A percentile compares a stretch with the other conserved stretches of the same genome.
phyloP scores from a whole-genome alignment of 2,797 vertebrate genomes.

The Galago senegalensis region DNA sequence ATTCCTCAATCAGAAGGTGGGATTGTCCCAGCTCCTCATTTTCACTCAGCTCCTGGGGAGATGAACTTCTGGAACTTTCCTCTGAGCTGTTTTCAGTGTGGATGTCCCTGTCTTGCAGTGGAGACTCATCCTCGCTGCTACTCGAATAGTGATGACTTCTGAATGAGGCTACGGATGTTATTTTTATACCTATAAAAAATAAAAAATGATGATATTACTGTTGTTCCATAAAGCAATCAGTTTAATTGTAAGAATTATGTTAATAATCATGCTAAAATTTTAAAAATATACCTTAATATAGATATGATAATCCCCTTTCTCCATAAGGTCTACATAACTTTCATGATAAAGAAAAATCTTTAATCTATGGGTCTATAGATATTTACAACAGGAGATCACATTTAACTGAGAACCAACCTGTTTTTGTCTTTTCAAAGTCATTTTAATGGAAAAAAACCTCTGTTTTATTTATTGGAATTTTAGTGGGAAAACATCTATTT shows the following conservation, averaged over 20 bases:
- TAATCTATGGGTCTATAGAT: background rate
- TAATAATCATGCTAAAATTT: background rate
- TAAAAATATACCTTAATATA: background rate
- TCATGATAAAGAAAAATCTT: background rate
- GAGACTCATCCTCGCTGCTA: constrained; percentile 87
- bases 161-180: constrained; percentile 85
- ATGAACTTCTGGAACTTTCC: background rate
- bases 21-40: constrained; percentile 40
- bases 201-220: constrained; percentile 65
- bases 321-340: background rate
- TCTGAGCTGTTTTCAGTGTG: background rate
- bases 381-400: background rate
- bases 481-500: constrained; percentile 2
- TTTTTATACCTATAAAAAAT: constrained; percentile 82
- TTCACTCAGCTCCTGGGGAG: constrained; percentile 5
- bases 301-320: background rate
- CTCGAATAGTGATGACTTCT: constrained; percentile 86
- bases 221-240: background rate
- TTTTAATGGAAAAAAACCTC: constrained; percentile 13
- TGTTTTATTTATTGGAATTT: background rate
- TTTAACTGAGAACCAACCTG: constrained; percentile 25
- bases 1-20: background rate
- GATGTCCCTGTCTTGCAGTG: background rate
- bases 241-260: constrained; percentile 19
- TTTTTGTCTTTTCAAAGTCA: background rate